phyloP scores from a whole-genome alignment of 2,888 invertebrate species.

The Scotopteryx bipunctaria region DNA sequence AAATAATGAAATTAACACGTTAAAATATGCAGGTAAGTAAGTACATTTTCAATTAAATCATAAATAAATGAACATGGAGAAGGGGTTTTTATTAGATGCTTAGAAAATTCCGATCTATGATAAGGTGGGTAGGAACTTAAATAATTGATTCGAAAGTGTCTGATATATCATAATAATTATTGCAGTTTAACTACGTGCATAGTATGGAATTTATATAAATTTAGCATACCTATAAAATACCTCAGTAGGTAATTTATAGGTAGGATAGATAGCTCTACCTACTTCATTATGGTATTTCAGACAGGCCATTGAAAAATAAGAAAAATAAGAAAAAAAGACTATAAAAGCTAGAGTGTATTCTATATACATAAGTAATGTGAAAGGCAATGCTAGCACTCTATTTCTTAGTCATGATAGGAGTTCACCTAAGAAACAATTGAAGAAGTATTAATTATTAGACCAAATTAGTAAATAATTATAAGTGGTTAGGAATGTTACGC shows the following conservation, averaged over 20 bases:
- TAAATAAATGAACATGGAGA: slow-evolving; percentile 9
- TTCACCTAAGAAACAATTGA: not conserved
- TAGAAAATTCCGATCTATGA: not conserved
- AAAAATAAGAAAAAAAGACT: slow-evolving; percentile 6
- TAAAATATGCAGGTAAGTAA: slow-evolving; percentile 1
- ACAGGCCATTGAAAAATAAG: no score
- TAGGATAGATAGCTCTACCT: no score
- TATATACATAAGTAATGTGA: slow-evolving; percentile 29
- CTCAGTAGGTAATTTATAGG: no score
- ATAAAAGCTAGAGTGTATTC: slow-evolving; percentile 12
- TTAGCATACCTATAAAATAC: no score
- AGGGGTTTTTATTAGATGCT: slow-evolving; percentile 7
- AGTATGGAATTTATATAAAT: no score
- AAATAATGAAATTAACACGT: slow-evolving; percentile 4
- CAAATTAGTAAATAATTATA: slow-evolving; percentile 15
- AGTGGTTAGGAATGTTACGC: slow-evolving; percentile 19
- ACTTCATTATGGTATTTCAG: slow-evolving; percentile 12
- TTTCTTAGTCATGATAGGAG: not conserved
- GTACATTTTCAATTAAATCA: slow-evolving; percentile 4
- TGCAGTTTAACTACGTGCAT: not conserved
- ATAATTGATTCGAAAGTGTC: not conserved
- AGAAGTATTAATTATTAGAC: no score
- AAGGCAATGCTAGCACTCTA: slow-evolving; percentile 1
- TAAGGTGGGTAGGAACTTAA: not conserved
- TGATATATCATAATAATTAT: not conserved